These are phyloP conservation scores for Aphrophora alni DNA, from an alignment of 2,888 invertebrate species.

Conservation along the genomic window DNA sequence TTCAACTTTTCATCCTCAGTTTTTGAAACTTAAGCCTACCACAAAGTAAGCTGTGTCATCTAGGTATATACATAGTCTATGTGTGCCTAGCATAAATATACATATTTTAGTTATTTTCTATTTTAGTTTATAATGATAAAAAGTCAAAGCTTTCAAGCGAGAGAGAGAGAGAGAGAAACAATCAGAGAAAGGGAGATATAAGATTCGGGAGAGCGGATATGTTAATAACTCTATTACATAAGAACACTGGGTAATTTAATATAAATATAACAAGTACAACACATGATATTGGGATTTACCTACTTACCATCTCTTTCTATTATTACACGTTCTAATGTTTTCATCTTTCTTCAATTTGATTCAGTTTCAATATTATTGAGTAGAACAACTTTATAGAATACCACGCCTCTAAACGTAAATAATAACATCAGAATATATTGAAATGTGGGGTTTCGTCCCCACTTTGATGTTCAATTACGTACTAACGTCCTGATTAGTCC, in stretches of 20 bases:
- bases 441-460: constrained; percentile 17
- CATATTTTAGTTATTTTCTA: too few species aligned
- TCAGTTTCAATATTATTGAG: constrained; percentile 22
- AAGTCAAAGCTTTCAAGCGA: not conserved
- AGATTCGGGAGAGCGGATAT: not conserved
- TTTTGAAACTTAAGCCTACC: too few species aligned
- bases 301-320: not conserved
- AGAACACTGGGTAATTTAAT: constrained; percentile 1
- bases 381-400: constrained; percentile 36
- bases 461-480: constrained; percentile 15
- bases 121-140: too few species aligned
- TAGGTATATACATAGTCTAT: too few species aligned
- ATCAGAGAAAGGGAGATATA: not conserved
- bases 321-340: not conserved
- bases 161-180: not conserved
- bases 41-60: too few species aligned
- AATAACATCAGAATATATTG: constrained; percentile 34
- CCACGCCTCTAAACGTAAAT: constrained; percentile 38
- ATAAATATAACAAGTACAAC: not conserved
- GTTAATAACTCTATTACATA: constrained; percentile 6
- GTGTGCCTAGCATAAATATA: too few species aligned
- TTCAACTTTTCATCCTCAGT: too few species aligned
- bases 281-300: not conserved
- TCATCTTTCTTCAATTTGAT: constrained; percentile 7
- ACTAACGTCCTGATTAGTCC: not conserved